Evolutionary conservation across 2,797 vertebrate genomes (phyloP).

Genomic region (Bradypus variegatus): DNA sequence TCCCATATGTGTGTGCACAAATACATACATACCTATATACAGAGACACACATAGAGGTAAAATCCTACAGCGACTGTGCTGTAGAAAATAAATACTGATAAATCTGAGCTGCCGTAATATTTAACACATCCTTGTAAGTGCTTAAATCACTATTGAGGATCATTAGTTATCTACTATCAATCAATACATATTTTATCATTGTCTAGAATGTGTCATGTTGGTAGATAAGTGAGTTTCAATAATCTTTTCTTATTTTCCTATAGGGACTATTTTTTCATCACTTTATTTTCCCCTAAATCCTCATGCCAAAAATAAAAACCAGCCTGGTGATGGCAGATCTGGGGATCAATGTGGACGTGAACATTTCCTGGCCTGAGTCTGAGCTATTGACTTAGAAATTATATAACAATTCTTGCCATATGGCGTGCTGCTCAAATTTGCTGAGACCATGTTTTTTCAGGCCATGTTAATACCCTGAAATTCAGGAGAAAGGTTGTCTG

Average conservation of each 20-base stretch:
- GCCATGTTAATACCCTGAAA: background rate
- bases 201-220: background rate
- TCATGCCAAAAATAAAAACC: background rate
- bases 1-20: accelerated
- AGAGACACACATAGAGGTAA: background rate
- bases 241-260: conserved; percentile 6
- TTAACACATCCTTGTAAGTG: conserved; percentile 20
- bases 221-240: background rate
- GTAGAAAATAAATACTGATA: background rate
- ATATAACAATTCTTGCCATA: conserved; percentile 1
- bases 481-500: background rate
- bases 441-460: conserved; percentile 35
- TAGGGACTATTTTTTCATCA: background rate
- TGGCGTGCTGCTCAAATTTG: background rate
- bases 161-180: conserved; percentile 12
- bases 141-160: background rate
- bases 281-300: background rate
- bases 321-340: background rate
- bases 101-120: background rate
- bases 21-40: background rate
- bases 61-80: background rate
- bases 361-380: background rate
- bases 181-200: background rate
- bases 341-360: background rate
- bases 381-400: conserved; percentile 32